Evolutionary conservation across 2,797 vertebrate genomes (phyloP).

Genomic region (Melanogrammus aeglefinus): DNA sequence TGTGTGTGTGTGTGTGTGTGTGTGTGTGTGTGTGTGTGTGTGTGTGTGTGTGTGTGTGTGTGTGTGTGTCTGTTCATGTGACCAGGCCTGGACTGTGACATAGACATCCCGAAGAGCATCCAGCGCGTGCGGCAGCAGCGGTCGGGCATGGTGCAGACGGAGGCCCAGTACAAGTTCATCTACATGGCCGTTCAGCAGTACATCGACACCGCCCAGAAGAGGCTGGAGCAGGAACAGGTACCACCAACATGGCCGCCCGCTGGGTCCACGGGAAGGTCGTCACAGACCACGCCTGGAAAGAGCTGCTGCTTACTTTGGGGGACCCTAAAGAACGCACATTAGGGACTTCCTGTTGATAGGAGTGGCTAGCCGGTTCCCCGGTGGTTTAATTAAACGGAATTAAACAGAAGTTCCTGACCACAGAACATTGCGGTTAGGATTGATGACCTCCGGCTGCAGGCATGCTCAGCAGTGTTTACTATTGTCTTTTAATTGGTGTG

Average conservation of each 20-base stretch:
- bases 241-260: neutral
- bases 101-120: conserved; percentile 85
- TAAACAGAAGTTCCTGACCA: too few relatives aligned
- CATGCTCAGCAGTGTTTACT: too few relatives aligned
- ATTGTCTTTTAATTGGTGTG: neutral
- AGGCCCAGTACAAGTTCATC: conserved; percentile 88
- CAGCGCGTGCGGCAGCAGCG: conserved; percentile 84
- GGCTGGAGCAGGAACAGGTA: conserved; percentile 82
- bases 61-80: conserved; percentile 4
- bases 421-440: too few relatives aligned
- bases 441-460: too few relatives aligned
- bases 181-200: conserved; percentile 85
- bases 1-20: neutral
- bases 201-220: conserved; percentile 82
- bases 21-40: neutral
- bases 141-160: conserved; percentile 87
- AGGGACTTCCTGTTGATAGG: neutral
- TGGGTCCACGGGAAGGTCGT: neutral
- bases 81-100: conserved; percentile 82
- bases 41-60: neutral
- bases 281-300: neutral
- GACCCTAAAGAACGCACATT: neutral
- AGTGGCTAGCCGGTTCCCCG: neutral
- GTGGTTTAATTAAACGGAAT: too few relatives aligned
- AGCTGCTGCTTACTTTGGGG: neutral